Base-by-base conservation (phyloP, 2,888 invertebrate genomes). In the Cheilosia variabilis region DNA sequence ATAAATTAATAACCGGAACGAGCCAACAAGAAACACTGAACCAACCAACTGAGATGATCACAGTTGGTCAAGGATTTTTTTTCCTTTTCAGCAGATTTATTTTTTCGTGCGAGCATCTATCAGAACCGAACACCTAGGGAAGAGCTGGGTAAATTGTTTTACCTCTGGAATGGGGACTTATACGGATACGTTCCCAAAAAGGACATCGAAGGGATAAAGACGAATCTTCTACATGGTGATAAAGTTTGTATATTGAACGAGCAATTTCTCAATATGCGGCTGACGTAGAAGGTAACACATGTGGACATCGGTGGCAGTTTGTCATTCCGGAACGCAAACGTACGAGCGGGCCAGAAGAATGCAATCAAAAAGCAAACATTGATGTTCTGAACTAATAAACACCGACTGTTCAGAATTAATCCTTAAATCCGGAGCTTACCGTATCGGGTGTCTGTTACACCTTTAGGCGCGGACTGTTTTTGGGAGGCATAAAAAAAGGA, bases 1-100 rank as follows among this genome's bases (percentile, higher is more conserved):
- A 86, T 86, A 86, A 80, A 86, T 86, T 86, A 86, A 86, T 86
- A 86, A 81, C 80, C 86, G 86, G 86, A 86, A 86, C 86, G 80
- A 86, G 86, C 81, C 80, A 86, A 76, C 66, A 75, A 79, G 83
- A 75, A 73, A 72, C 41, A 68, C 66, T 60, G 37, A 53, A 31
- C 65, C 62, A 19, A 53, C 52, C 71, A 41, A 53, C 34, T 31
- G 78, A 75, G 66, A 76, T 72, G 86, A 86, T 76, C 86, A 86
- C 86, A 86, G 80, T 86, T 86, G 86, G 86, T 86, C 80, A 86
- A 86, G 86, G 86, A 86, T 76, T 60, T 62, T 73, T 72, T 57
- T 22, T 76, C 31, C 73, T 50, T 63, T 78, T 41, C 58, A 17
- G 58, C 57, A 58, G 31, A 50, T 41, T 58, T 50, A 41, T 47